phyloP scores from a whole-genome alignment of 2,888 invertebrate genomes.

The Dilophus febrilis region DNA sequence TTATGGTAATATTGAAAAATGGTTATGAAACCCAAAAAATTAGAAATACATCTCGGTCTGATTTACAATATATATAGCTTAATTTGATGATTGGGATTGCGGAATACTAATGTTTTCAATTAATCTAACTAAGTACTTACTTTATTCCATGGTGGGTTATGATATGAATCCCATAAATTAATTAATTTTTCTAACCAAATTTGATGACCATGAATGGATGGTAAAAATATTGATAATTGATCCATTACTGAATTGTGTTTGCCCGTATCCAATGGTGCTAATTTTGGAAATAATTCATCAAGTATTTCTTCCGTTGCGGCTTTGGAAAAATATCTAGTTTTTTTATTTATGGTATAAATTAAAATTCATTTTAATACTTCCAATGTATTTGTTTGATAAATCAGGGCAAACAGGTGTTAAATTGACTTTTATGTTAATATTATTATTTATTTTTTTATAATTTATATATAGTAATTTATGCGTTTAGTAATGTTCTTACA shows the following conservation, averaged over 20 bases:
- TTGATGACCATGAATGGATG: conserved; percentile 46
- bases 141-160: conserved; percentile 38
- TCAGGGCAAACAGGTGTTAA: too few species aligned
- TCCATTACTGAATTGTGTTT: conserved; percentile 35
- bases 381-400: too few species aligned
- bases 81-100: too few species aligned
- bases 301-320: conserved; percentile 71
- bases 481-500: conserved; percentile 8
- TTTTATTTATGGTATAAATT: neutral
- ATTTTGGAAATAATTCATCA: conserved; percentile 58
- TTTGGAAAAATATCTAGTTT: conserved; percentile 48
- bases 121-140: conserved; percentile 2
- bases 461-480: too few species aligned
- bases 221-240: conserved; percentile 54
- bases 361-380: too few species aligned
- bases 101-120: neutral
- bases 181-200: conserved; percentile 69
- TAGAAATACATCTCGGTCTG: too few species aligned
- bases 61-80: too few species aligned
- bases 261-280: conserved; percentile 53
- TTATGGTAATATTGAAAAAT: too few species aligned
- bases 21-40: too few species aligned
- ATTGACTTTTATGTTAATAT: too few species aligned
- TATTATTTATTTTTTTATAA: too few species aligned
- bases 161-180: conserved; percentile 59